A percentile compares a stretch with the other conserved stretches of the same genome.
phyloP scores from a whole-genome alignment of 2,888 invertebrate genomes.

The Tiliacea citrago region DNA sequence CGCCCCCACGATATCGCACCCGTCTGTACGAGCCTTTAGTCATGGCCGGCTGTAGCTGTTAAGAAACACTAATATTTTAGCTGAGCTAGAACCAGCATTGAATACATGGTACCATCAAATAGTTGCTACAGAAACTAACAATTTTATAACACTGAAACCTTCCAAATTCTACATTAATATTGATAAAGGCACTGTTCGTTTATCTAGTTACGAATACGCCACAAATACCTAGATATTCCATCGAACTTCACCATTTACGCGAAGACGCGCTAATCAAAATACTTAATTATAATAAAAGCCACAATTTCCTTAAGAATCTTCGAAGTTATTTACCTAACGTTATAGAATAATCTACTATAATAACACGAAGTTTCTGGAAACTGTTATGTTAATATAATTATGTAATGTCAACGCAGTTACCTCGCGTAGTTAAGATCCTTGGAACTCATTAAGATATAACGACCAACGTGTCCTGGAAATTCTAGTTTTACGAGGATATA shows the following conservation, averaged over 20 bases:
- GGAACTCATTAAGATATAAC: constrained; percentile 62
- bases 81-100: neutral
- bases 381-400: constrained; percentile 42
- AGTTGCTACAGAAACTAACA: neutral
- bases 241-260: constrained; percentile 5
- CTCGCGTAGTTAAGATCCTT: constrained; percentile 45
- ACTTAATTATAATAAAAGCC: constrained; percentile 29
- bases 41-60: neutral
- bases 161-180: constrained; percentile 5
- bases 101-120: neutral
- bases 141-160: neutral
- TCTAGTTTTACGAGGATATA: constrained; percentile 46
- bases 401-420: constrained; percentile 43
- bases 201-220: constrained; percentile 1
- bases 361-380: constrained; percentile 37
- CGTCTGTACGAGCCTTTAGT: too few species aligned
- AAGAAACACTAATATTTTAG: neutral
- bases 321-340: constrained; percentile 29
- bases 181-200: constrained; percentile 10
- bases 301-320: constrained; percentile 33
- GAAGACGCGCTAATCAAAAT: constrained; percentile 1
- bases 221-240: neutral
- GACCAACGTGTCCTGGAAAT: constrained; percentile 39
- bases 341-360: constrained; percentile 24
- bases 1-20: too few species aligned